Percentiles rank a stretch among this genome's conserved stretches.
Evolutionary conservation across 2,888 invertebrate genomes (phyloP).

Genomic region (Phragmatobia fuliginosa): DNA sequence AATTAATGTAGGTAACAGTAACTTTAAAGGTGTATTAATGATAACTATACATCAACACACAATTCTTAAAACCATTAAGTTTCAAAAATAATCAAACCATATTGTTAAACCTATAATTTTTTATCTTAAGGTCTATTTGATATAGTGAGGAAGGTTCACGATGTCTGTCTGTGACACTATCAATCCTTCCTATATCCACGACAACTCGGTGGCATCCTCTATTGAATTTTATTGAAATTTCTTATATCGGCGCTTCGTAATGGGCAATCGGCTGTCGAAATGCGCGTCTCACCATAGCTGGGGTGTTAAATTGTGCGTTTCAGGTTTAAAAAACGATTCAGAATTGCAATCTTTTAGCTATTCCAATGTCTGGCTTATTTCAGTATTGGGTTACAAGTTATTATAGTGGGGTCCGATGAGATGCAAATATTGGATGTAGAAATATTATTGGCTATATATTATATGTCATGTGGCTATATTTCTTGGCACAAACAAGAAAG

Average conservation of each 20-base stretch:
- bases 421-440: constrained; percentile 36
- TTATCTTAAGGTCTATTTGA: neutral
- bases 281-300: constrained; percentile 54
- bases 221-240: constrained; percentile 80
- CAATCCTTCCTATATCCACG: constrained; percentile 14
- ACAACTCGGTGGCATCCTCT: constrained; percentile 46
- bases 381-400: constrained; percentile 39
- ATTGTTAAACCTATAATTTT: neutral
- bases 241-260: constrained; percentile 73
- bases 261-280: constrained; percentile 77
- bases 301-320: constrained; percentile 77
- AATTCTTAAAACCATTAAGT: too few relatives aligned
- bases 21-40: too few relatives aligned
- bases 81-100: too few relatives aligned
- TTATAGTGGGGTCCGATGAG: constrained; percentile 22
- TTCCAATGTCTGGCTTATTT: constrained; percentile 56
- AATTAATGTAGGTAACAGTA: too few relatives aligned
- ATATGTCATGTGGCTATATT: constrained; percentile 11
- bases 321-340: constrained; percentile 63
- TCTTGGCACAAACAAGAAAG: neutral
- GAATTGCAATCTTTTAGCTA: constrained; percentile 62
- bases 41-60: too few relatives aligned
- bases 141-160: neutral
- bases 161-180: constrained; percentile 3
- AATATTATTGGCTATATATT: constrained; percentile 32